These are phyloP conservation scores for Rutpela maculata DNA, from an alignment of 2,888 invertebrate species.

Conservation along the genomic window DNA sequence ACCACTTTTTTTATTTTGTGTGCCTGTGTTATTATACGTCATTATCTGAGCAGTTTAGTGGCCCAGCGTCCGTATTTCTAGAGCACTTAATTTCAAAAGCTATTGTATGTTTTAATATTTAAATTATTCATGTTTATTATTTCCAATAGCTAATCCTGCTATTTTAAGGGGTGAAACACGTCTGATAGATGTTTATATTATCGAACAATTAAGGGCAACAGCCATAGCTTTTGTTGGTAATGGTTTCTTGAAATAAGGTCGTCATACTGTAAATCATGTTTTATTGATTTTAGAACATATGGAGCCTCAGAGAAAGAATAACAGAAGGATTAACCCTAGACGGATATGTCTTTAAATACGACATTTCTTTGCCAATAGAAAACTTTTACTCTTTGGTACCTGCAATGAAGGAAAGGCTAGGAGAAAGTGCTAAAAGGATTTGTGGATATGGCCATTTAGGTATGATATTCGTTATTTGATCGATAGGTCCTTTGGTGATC, in stretches of 20 bases:
- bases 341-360: slow-evolving; percentile 96
- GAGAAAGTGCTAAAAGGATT: slow-evolving; percentile 79
- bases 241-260: neutral
- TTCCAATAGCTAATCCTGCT: neutral
- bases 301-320: slow-evolving; percentile 91
- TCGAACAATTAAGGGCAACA: neutral
- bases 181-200: neutral
- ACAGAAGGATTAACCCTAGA: slow-evolving; percentile 85
- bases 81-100: neutral
- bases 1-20: too few species aligned
- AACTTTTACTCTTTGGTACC: slow-evolving; percentile 91
- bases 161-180: neutral
- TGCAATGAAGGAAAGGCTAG: slow-evolving; percentile 81
- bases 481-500: too few species aligned
- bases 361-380: slow-evolving; percentile 90
- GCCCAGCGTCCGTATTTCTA: too few species aligned
- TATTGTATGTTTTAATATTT: neutral
- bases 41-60: too few species aligned
- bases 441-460: slow-evolving; percentile 97
- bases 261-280: neutral
- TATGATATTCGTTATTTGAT: slow-evolving; percentile 64
- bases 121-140: neutral
- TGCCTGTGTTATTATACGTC: too few species aligned
- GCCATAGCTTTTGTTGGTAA: neutral
- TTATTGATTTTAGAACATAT: slow-evolving; percentile 78